Base-by-base conservation (phyloP, 2,797 vertebrate genomes). In the Takifugu rubripes region DNA sequence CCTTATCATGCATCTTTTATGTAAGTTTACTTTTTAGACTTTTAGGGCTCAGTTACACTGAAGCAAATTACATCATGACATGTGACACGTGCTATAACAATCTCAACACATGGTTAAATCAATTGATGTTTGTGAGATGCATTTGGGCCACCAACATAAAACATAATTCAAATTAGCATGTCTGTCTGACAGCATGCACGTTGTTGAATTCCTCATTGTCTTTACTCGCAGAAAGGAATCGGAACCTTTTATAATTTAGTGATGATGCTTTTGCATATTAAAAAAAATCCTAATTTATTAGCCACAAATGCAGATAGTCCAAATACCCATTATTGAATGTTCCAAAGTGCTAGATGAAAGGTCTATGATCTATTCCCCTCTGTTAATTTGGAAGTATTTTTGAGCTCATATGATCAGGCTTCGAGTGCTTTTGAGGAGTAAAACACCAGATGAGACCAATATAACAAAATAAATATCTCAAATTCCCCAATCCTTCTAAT, bases 371-470 rank as follows among this genome's bases (percentile, higher is more conserved):
- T 69, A 33, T 33, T 63, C 58, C 59, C 29, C 60, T 79, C 54
- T 75, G 71, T 72, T 77, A 71, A 82, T 87, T 85, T 78, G 62
- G 70, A 68, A 82, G 69, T 64, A 70, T 79, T 61, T 66, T 44
- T 29, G 59, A 69, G 80, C 76, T 83, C 72, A 84, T 83, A 77
- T 85, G 59, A 83, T 86, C 84, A 78, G 62, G 70, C 53, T 67
- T 70, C 21, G 50, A 84, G 83, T 79, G 77, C 64, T 61, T 85
- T 64, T 46, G 56, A 79, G 71, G 67, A 72, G 67, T 75, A 64
- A 52, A 78, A 78, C 12, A 40, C 12, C 36, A 52, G 77, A 89
- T 83, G 83, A 77, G 77, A 25, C 75, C 72, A 71, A 72, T 80
- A 75, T 78, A 77, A 82, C 77, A 36, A 76, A 79, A 79, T 40